Conservation (phyloP, 2,888 invertebrate species). For the Mimas tiliae region DNA sequence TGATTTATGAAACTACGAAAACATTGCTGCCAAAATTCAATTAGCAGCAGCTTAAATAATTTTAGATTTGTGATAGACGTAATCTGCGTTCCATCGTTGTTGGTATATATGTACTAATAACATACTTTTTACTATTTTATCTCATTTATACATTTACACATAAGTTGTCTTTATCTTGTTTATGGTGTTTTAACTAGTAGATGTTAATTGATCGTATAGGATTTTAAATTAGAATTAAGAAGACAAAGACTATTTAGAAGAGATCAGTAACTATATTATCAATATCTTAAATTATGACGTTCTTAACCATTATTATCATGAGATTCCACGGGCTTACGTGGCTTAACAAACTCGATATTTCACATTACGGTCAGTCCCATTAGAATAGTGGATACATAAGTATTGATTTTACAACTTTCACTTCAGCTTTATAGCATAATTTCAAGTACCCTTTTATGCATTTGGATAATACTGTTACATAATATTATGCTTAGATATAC, state of each 20-base stretch:
- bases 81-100: not conserved
- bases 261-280: not conserved
- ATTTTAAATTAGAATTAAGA: too few relatives aligned
- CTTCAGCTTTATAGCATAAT: too few relatives aligned
- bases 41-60: too few relatives aligned
- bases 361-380: too few relatives aligned
- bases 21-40: not conserved
- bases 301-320: too few relatives aligned
- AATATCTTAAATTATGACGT: not conserved
- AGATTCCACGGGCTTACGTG: too few relatives aligned
- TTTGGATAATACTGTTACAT: too few relatives aligned
- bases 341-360: too few relatives aligned
- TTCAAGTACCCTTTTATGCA: too few relatives aligned
- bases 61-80: not conserved
- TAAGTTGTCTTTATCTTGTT: not conserved
- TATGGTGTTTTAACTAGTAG: not conserved
- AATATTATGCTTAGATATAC: too few relatives aligned
- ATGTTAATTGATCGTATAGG: not conserved
- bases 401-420: not conserved
- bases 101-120: not conserved
- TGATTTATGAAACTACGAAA: not conserved
- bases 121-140: slow-evolving; percentile 7
- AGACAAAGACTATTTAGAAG: not conserved
- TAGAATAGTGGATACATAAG: not conserved
- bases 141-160: not conserved